Conservation (phyloP, 53 echinoderm and acorn worm species). For the Astropecten irregularis region DNA sequence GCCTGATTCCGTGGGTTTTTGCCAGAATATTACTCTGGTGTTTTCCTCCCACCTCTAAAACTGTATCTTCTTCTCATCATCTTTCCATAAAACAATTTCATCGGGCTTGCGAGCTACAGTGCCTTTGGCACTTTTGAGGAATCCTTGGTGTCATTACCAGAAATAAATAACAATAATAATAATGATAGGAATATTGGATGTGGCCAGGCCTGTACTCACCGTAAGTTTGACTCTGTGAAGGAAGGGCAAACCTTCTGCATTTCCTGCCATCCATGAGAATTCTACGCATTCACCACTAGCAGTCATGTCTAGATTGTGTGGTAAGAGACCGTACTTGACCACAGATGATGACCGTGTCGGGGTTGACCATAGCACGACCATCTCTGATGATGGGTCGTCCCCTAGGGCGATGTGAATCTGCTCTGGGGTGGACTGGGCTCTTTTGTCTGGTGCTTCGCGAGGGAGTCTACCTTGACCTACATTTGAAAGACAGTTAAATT, state of each 20-base stretch:
- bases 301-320: slow-evolving; percentile 17
- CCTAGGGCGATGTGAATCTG: slow-evolving; percentile 90
- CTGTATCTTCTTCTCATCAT: too few relatives aligned
- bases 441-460: neutral
- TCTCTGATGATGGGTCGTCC: slow-evolving; percentile 62
- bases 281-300: slow-evolving; percentile 18
- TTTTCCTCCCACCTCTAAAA: too few relatives aligned
- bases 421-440: slow-evolving; percentile 55
- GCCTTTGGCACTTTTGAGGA: too few relatives aligned
- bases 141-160: too few relatives aligned
- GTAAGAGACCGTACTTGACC: slow-evolving; percentile 61
- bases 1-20: too few relatives aligned
- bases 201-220: slow-evolving; percentile 17
- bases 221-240: slow-evolving; percentile 69
- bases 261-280: slow-evolving; percentile 34
- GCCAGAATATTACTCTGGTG: neutral
- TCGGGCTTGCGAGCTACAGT: too few relatives aligned
- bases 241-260: slow-evolving; percentile 67
- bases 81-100: too few relatives aligned
- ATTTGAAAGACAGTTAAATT: too few relatives aligned
- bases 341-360: slow-evolving; percentile 26
- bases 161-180: too few relatives aligned
- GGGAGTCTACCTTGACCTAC: neutral
- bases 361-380: slow-evolving; percentile 83
- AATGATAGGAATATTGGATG: neutral